Evolutionary conservation across 1,140 invertebrate species (phyloP), one percentile per base, ranked within the genome.

Genomic region (Telenomus remus): DNA sequence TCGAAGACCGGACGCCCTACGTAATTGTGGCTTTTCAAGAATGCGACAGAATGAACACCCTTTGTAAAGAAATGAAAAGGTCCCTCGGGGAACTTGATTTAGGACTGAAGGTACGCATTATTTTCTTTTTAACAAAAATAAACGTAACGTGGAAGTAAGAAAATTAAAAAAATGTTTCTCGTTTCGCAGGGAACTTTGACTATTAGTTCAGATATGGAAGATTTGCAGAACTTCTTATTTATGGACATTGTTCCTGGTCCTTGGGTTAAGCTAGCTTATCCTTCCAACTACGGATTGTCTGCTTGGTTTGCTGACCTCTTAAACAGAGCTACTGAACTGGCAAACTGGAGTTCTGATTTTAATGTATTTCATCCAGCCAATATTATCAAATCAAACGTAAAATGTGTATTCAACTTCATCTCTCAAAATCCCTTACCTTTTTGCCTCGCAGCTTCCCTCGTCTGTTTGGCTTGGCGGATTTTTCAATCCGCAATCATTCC

Each of bases 401-500:
- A 27, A 27, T 27, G 19, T 27, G 6, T 27, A 27, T 27, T 27
- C 1, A 27, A 27, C 19, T 27, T 27, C 6, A 3, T 27, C 19
- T 27, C 1, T 27, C 19, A 1, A 27, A 27, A 27, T 27, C 1
- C 19, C 19, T 27, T 27, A 3, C 19, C 19, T 1, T 6, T 27
- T 27, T 27, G 1, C 19, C 4, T 11, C 14, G 1, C 12, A 93
- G 90, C 87, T 96, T 46, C 96, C 96, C 0, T 86, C 94, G 0
- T 92, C 96, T 0, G 92, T 98, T 14, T 98, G 97, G 97, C 87
- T 98, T 16, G 95, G 93, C 8, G 97, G 96, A 13, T 97, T 98
- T 84, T 98, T 98, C 88, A 98, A 98, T 88, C 97, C 97, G 0
- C 97, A 98, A 86, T 97, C 96, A 10, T 97, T 99, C 85, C 89